Percentiles rank a stretch among this genome's conserved stretches.
Evolutionary conservation across 64 coral and sea anemone genomes (phyloP).

Genomic region (Montipora efflorescens): DNA sequence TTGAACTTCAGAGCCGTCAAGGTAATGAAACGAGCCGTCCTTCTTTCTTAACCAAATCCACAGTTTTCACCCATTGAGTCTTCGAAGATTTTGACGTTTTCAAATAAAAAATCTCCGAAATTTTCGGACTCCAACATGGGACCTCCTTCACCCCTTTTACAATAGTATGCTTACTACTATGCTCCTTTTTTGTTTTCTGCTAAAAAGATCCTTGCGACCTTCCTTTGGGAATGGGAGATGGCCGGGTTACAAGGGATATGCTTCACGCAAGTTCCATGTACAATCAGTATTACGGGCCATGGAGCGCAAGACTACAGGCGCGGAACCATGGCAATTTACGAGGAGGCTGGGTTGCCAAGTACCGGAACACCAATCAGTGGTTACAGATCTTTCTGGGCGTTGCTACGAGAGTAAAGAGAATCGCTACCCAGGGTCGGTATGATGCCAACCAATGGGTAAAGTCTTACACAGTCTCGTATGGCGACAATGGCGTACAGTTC

Average conservation of each 20-base stretch:
- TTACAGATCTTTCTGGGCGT: slow-evolving; percentile 54
- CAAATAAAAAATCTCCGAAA: no score
- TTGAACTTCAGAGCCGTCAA: no score
- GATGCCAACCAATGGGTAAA: slow-evolving; percentile 69
- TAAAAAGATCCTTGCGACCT: slow-evolving; percentile 79
- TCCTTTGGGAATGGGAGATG: slow-evolving; percentile 83
- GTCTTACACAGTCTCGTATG: slow-evolving; percentile 54
- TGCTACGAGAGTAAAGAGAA: slow-evolving; percentile 25
- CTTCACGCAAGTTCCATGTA: slow-evolving; percentile 78
- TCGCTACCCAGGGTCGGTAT: slow-evolving; percentile 73
- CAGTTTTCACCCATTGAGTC: no score
- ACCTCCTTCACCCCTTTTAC: no score
- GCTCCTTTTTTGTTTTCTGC: not conserved
- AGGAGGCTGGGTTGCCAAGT: slow-evolving; percentile 54
- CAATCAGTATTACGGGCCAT: slow-evolving; percentile 78
- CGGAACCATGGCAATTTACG: slow-evolving; percentile 59
- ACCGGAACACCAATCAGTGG: slow-evolving; percentile 46
- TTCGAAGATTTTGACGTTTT: no score
- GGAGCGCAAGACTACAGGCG: slow-evolving; percentile 78
- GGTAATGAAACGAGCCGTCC: no score
- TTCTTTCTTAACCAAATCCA: no score
- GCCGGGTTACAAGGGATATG: slow-evolving; percentile 65
- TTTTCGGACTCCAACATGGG: no score
- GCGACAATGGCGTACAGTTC: slow-evolving; percentile 49
- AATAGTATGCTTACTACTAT: not conserved